phyloP scores from a whole-genome alignment of 2,113 vertebrate genomes.

The Mesoclemmys tuberculata region DNA sequence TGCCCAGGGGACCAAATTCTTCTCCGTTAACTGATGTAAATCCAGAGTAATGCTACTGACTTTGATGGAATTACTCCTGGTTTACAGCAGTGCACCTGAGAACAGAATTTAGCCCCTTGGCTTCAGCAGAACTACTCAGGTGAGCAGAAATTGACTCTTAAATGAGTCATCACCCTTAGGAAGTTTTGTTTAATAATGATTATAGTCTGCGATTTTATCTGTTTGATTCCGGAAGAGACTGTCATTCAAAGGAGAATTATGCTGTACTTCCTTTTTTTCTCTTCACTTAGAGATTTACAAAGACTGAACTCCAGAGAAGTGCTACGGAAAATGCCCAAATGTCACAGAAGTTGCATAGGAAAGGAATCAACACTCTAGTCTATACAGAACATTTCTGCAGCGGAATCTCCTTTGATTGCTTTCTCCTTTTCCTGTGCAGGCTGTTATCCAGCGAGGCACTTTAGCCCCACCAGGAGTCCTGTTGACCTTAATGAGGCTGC shows the following conservation, averaged over 20 bases:
- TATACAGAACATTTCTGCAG: neutral
- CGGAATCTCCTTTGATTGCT: neutral
- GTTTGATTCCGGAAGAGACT: neutral
- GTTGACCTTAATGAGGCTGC: neutral
- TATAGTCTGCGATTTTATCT: neutral
- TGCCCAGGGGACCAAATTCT: neutral
- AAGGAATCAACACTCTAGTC: neutral
- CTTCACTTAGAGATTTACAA: neutral
- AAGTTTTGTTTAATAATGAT: neutral
- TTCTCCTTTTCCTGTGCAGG: neutral
- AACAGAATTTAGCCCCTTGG: neutral
- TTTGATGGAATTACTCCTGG: neutral
- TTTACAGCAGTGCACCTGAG: neutral
- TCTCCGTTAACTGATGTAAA: neutral
- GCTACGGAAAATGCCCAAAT: neutral
- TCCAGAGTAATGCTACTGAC: neutral
- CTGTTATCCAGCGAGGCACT: neutral
- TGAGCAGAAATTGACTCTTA: neutral
- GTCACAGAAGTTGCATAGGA: neutral
- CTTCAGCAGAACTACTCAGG: neutral
- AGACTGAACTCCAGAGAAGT: neutral
- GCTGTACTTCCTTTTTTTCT: neutral
- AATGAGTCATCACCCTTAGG: too few relatives aligned
- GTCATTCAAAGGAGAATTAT: neutral
- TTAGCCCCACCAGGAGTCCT: neutral